Percentiles rank a stretch among this genome's conserved stretches.
phyloP scores from a whole-genome alignment of 2,888 invertebrate species.

The Hyalella azteca region DNA sequence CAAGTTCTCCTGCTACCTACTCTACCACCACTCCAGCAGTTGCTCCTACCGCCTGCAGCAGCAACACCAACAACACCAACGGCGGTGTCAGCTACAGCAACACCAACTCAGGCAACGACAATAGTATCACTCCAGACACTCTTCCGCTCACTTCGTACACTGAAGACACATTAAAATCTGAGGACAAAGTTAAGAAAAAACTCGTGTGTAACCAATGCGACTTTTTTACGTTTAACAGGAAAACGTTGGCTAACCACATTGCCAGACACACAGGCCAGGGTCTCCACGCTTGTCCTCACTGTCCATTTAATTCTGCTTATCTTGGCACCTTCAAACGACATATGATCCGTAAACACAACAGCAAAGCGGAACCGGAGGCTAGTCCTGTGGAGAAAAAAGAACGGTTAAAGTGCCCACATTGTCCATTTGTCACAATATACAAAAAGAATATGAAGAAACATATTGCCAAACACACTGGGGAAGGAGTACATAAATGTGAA shows the following conservation, averaged over 20 bases:
- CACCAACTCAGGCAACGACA: not conserved
- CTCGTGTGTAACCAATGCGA: not conserved
- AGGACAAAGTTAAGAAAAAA: not conserved
- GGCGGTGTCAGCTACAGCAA: not conserved
- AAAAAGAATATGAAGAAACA: conserved; percentile 45
- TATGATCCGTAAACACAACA: conserved; percentile 38
- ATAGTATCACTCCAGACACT: not conserved
- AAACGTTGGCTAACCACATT: conserved; percentile 18
- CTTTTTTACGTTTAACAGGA: not conserved
- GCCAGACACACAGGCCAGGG: conserved; percentile 23
- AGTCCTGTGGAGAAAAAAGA: not conserved
- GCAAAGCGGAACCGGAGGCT: not conserved
- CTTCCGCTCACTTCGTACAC: too few species aligned
- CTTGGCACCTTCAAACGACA: conserved; percentile 31
- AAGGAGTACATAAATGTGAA: conserved; percentile 34
- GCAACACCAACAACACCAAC: not conserved
- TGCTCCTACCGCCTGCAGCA: not conserved
- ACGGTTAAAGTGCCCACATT: conserved; percentile 23
- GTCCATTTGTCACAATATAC: conserved; percentile 36
- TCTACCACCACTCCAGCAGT: not conserved
- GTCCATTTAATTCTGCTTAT: conserved; percentile 33
- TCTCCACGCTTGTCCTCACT: conserved; percentile 30
- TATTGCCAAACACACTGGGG: conserved; percentile 41
- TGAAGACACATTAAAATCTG: not conserved
- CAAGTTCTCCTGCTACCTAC: not conserved